Conservation (phyloP, 2,888 invertebrate species). For the Anorthoa munda region DNA sequence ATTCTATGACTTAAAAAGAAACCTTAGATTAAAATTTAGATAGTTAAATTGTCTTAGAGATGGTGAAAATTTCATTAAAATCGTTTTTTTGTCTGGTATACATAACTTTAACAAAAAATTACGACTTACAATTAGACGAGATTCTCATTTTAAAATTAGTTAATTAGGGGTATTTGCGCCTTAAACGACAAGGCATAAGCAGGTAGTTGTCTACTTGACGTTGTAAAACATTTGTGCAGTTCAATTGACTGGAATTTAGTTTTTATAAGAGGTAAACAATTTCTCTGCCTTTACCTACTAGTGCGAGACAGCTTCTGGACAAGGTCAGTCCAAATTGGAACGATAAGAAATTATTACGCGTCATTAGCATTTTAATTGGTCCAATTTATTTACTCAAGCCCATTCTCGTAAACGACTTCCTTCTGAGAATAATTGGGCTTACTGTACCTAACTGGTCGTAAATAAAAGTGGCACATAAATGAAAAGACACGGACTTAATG, state of each 20-base stretch:
- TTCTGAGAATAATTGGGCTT: slow-evolving; percentile 38
- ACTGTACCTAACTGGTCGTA: background rate
- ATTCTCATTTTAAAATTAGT: too few species aligned
- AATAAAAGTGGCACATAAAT: slow-evolving; percentile 1
- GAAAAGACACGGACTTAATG: too few species aligned
- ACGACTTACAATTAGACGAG: too few species aligned
- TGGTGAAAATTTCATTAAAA: too few species aligned
- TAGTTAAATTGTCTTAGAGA: too few species aligned
- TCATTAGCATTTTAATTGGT: slow-evolving; percentile 64
- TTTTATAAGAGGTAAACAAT: background rate
- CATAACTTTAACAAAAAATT: too few species aligned
- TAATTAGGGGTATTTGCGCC: too few species aligned
- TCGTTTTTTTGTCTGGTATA: too few species aligned
- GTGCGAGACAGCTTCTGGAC: background rate
- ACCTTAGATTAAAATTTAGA: too few species aligned
- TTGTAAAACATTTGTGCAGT: background rate
- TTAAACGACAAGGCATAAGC: too few species aligned
- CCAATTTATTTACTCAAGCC: slow-evolving; percentile 48
- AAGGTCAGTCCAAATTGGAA: slow-evolving; percentile 17
- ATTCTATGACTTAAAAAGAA: too few species aligned
- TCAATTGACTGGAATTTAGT: background rate
- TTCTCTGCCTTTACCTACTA: background rate
- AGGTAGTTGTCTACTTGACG: background rate
- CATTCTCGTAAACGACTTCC: slow-evolving; percentile 19
- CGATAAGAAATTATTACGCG: slow-evolving; percentile 36